Evolutionary conservation across 2,797 vertebrate genomes (phyloP).

Genomic region (Anas bahamensis): DNA sequence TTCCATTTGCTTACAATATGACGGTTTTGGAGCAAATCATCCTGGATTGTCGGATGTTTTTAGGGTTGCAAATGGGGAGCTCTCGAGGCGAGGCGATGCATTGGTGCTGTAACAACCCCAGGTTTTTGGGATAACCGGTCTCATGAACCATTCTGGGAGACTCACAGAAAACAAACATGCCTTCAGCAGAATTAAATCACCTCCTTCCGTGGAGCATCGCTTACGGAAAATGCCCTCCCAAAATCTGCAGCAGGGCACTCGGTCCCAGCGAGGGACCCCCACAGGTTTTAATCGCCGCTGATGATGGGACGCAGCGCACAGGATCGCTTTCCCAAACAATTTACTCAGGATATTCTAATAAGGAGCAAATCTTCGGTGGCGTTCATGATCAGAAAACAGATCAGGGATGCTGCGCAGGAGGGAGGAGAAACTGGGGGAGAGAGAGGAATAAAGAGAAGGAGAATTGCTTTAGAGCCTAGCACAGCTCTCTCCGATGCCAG

Average conservation of each 20-base stretch:
- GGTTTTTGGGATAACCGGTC: not conserved
- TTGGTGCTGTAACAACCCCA: not conserved
- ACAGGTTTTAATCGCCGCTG: not conserved
- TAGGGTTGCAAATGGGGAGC: not conserved
- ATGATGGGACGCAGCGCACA: not conserved
- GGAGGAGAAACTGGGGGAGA: not conserved
- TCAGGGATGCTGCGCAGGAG: not conserved
- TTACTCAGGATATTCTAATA: not conserved
- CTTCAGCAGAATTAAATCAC: constrained; percentile 28
- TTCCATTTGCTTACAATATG: not conserved
- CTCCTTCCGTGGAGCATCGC: not conserved
- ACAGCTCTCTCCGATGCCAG: not conserved
- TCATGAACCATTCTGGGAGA: not conserved
- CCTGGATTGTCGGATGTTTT: too few species aligned
- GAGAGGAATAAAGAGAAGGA: not conserved
- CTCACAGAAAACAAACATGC: not conserved
- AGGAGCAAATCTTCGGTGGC: not conserved
- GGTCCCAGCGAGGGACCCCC: fast-evolving
- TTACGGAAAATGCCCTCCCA: not conserved
- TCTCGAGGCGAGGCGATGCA: not conserved
- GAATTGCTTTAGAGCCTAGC: not conserved
- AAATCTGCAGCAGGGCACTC: not conserved
- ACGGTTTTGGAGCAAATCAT: too few species aligned
- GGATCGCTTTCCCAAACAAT: not conserved
- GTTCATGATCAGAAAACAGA: not conserved